Percentiles rank a stretch among this genome's conserved stretches.
Conservation (phyloP, 2,888 invertebrate species). For the Trachelus tabidus region DNA sequence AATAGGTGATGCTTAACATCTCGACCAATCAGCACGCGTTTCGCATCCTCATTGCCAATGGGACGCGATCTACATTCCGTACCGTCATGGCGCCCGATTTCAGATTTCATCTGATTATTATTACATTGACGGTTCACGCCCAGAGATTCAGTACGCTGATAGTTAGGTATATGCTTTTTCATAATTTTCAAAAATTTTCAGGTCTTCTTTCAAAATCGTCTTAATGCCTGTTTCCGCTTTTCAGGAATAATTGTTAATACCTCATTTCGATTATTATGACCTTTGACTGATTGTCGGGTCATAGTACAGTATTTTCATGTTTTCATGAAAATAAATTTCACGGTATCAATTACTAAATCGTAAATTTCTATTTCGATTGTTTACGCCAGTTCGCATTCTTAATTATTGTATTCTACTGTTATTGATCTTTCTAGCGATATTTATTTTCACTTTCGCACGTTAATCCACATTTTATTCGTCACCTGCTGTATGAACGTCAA, state of each 20-base stretch:
- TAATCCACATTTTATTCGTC: not conserved
- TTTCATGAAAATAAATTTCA: not conserved
- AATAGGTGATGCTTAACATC: slow-evolving; percentile 18
- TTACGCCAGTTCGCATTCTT: not conserved
- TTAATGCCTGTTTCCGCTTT: not conserved
- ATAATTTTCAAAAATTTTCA: not conserved
- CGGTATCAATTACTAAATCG: not conserved
- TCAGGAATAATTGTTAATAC: not conserved
- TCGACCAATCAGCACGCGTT: slow-evolving; percentile 17
- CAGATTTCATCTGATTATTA: not conserved
- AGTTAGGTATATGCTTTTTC: not conserved
- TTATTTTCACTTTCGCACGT: not conserved
- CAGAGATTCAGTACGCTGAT: not conserved
- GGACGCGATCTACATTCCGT: not conserved
- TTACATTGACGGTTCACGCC: not conserved
- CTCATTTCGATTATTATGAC: not conserved
- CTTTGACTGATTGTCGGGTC: not conserved
- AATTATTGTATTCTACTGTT: not conserved
- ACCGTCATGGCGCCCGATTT: slow-evolving; percentile 45
- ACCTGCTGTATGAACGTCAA: not conserved
- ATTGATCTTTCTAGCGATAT: not conserved
- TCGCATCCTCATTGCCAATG: slow-evolving; percentile 12
- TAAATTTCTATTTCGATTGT: not conserved
- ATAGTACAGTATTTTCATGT: not conserved
- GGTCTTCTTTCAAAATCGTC: not conserved